phyloP scores from a whole-genome alignment of 2,888 invertebrate species.

The Pseudoips prasinana region DNA sequence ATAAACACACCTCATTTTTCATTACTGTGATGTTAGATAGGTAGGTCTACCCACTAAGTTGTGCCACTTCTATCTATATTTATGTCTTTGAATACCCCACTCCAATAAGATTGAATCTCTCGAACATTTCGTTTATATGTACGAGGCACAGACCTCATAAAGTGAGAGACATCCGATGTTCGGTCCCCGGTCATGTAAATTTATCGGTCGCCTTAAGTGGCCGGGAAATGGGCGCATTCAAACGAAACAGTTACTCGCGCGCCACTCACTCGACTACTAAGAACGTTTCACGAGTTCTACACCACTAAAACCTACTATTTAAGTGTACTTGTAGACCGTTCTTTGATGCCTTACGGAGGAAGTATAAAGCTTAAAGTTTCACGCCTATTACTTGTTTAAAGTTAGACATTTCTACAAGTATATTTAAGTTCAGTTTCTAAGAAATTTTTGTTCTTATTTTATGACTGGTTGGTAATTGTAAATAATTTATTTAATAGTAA shows the following conservation, averaged over 20 bases:
- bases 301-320: not conserved
- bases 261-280: not conserved
- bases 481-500: no score
- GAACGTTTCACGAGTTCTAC: not conserved
- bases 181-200: slow-evolving; percentile 24
- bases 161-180: slow-evolving; percentile 27
- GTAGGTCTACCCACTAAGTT: no score
- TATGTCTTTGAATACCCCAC: no score
- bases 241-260: not conserved
- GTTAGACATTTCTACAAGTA: not conserved
- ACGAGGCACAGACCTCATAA: slow-evolving; percentile 13
- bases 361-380: slow-evolving; percentile 14
- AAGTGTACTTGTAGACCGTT: not conserved
- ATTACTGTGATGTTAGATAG: no score
- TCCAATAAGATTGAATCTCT: no score
- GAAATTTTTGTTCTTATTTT: no score
- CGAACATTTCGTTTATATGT: no score
- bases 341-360: slow-evolving; percentile 26
- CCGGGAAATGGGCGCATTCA: slow-evolving; percentile 17
- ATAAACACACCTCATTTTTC: no score
- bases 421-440: no score
- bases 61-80: no score
- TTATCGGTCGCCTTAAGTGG: slow-evolving; percentile 27
- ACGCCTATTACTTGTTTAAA: slow-evolving; percentile 15
- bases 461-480: no score